A percentile compares a stretch with the other conserved stretches of the same genome.
Conservation (phyloP, 2,797 vertebrate genomes). For the Coendou prehensilis region DNA sequence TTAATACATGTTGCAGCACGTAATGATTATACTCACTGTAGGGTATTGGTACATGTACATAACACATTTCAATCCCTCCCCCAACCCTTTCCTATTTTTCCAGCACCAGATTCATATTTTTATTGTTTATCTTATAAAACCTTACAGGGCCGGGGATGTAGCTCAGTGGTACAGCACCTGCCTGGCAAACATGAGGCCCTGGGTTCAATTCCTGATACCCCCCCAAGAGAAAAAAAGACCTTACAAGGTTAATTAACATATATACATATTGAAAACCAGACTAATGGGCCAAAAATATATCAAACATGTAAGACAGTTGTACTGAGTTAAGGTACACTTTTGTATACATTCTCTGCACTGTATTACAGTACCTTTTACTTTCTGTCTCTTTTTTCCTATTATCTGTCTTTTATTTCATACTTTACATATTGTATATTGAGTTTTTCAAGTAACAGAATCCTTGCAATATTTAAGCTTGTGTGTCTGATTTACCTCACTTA, state of each 20-base stretch:
- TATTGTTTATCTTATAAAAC: neutral
- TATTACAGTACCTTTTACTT: neutral
- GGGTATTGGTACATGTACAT: neutral
- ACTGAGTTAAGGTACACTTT: neutral
- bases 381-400: neutral
- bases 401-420: neutral
- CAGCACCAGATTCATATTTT: neutral
- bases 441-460: neutral
- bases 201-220: too few species aligned
- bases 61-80: neutral
- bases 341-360: neutral
- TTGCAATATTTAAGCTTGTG: neutral
- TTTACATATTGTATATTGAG: neutral
- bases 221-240: neutral
- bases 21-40: neutral
- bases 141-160: too few species aligned
- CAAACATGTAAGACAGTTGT: neutral
- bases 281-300: neutral
- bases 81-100: neutral
- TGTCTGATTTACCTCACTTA: neutral
- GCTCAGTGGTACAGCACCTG: too few species aligned
- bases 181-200: too few species aligned
- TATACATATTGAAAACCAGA: neutral
- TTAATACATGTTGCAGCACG: neutral
- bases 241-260: neutral